A percentile compares a stretch with the other conserved stretches of the same genome.
Conservation (phyloP, 2,113 vertebrate species). For the Dasyurus viverrinus region DNA sequence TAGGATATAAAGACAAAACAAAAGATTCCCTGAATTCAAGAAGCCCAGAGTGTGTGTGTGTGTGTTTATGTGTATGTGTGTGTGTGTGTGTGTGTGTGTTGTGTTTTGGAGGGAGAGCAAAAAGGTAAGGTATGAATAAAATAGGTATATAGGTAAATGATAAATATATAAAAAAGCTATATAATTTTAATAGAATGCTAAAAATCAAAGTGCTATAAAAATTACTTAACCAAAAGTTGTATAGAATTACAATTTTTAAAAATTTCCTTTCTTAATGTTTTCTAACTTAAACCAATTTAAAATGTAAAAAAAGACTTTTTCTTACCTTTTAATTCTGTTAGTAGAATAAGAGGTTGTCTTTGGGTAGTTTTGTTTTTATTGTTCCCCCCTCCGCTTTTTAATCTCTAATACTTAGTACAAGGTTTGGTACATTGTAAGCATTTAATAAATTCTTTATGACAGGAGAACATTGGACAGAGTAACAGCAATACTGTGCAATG, state of each 20-base stretch:
- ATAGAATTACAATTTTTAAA: background rate
- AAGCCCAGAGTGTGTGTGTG: background rate
- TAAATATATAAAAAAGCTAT: background rate
- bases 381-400: background rate
- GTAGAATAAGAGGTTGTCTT: background rate
- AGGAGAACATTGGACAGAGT: too few species aligned
- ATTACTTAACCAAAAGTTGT: constrained; percentile 37
- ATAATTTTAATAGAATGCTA: background rate
- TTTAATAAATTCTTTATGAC: background rate
- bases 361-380: background rate
- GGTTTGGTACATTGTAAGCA: background rate
- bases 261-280: constrained; percentile 3
- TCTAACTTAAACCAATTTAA: background rate
- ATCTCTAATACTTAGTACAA: background rate
- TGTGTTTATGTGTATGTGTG: too few species aligned
- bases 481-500: too few species aligned
- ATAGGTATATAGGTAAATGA: background rate
- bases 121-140: background rate
- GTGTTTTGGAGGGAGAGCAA: background rate
- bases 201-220: background rate
- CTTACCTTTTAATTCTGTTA: background rate
- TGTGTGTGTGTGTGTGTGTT: too few species aligned
- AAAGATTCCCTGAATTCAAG: background rate
- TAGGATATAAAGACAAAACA: background rate
- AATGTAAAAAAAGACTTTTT: background rate